A percentile compares a stretch with the other conserved stretches of the same genome.
phyloP scores from a whole-genome alignment of 2,113 vertebrate genomes.

The Ptyas mucosa region DNA sequence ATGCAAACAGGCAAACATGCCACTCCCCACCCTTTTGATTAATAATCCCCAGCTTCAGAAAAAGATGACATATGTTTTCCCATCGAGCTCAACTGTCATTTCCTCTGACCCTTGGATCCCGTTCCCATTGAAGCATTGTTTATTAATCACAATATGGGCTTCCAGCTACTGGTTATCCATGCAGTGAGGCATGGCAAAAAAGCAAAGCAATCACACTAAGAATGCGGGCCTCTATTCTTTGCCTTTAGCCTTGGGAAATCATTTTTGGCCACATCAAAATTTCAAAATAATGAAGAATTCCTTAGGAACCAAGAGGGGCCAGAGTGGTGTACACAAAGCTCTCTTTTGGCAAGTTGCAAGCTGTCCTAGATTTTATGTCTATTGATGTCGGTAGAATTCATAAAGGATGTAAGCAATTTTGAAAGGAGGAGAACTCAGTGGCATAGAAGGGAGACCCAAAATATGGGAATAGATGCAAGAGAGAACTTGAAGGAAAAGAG shows the following conservation, averaged over 20 bases:
- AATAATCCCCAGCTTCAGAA: neutral
- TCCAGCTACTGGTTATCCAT: neutral
- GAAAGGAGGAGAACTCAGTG: neutral
- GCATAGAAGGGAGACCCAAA: neutral
- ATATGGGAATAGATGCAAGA: neutral
- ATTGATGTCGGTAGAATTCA: neutral
- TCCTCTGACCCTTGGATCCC: neutral
- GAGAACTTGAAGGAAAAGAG: neutral
- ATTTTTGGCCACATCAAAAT: neutral
- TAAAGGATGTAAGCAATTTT: neutral
- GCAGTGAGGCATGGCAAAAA: neutral
- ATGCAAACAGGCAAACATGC: neutral
- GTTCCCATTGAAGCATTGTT: neutral
- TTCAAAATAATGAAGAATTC: neutral
- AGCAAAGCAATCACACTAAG: neutral
- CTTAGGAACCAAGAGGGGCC: neutral
- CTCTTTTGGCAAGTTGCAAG: neutral
- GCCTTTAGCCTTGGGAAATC: constrained; percentile 10
- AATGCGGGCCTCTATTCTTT: neutral
- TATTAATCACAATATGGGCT: neutral
- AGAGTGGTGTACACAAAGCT: neutral
- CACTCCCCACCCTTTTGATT: neutral
- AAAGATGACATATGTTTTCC: neutral
- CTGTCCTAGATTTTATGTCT: neutral
- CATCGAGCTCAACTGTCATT: neutral